Conservation (phyloP, 2,113 vertebrate genomes). For the Eonycteris spelaea region DNA sequence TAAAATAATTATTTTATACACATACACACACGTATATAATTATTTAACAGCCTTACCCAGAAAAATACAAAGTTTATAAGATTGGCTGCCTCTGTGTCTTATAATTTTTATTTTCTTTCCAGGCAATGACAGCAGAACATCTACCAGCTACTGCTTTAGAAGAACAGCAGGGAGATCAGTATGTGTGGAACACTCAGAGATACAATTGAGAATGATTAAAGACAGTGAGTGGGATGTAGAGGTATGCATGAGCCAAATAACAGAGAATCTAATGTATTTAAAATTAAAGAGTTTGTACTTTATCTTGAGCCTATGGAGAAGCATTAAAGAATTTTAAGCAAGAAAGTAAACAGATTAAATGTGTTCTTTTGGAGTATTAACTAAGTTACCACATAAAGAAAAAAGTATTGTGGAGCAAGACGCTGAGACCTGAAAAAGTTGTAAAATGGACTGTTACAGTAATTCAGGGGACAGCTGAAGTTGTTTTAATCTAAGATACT, state of each 20-base stretch:
- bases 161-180: not conserved
- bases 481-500: not conserved
- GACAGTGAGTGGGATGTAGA: not conserved
- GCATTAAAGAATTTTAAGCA: not conserved
- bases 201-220: not conserved
- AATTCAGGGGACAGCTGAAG: not conserved
- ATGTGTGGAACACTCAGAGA: not conserved
- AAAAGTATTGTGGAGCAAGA: not conserved
- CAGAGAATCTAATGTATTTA: not conserved
- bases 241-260: not conserved
- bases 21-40: not conserved
- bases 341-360: conserved; percentile 6
- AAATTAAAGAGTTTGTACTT: not conserved
- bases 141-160: not conserved
- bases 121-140: not conserved
- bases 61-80: not conserved
- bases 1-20: not conserved
- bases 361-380: not conserved
- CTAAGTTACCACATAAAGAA: not conserved
- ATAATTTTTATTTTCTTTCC: not conserved
- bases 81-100: not conserved
- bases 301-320: not conserved
- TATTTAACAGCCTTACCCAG: not conserved
- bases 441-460: not conserved
- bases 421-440: not conserved